Conservation (phyloP, 1,140 invertebrate genomes). For the Zaprionus nigranus region DNA sequence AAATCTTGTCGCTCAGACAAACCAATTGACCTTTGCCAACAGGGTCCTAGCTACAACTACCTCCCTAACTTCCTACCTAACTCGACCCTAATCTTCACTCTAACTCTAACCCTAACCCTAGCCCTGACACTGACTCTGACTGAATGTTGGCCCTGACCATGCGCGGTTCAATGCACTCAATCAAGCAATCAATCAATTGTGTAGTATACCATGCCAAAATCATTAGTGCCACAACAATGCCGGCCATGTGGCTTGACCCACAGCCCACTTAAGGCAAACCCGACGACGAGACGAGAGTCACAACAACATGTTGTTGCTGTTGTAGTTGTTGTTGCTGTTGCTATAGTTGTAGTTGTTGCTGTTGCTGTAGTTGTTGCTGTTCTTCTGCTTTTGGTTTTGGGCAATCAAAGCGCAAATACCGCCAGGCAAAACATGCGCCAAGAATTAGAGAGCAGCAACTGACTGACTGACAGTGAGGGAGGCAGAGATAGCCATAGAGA, state of each 20-base stretch:
- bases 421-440: slow-evolving; percentile 71
- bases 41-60: neutral
- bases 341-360: neutral
- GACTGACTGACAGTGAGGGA: neutral
- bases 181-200: slow-evolving; percentile 82
- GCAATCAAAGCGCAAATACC: slow-evolving; percentile 79
- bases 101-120: slow-evolving; percentile 4
- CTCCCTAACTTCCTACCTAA: too few relatives aligned
- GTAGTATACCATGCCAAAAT: slow-evolving; percentile 66
- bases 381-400: slow-evolving; percentile 66
- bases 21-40: slow-evolving; percentile 72
- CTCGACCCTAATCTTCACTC: slow-evolving; percentile 6
- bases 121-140: slow-evolving; percentile 20
- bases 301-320: slow-evolving; percentile 28
- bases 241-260: slow-evolving; percentile 73
- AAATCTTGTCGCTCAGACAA: slow-evolving; percentile 71
- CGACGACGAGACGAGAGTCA: neutral
- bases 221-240: slow-evolving; percentile 76
- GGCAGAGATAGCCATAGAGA: neutral
- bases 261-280: slow-evolving; percentile 73
- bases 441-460: slow-evolving; percentile 50
- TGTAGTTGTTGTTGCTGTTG: slow-evolving; percentile 9
- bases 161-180: slow-evolving; percentile 60
- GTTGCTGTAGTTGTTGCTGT: slow-evolving; percentile 31
- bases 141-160: slow-evolving; percentile 33